Evolutionary conservation across 2,113 vertebrate species (phyloP).

Genomic region (Lates calcarifer): DNA sequence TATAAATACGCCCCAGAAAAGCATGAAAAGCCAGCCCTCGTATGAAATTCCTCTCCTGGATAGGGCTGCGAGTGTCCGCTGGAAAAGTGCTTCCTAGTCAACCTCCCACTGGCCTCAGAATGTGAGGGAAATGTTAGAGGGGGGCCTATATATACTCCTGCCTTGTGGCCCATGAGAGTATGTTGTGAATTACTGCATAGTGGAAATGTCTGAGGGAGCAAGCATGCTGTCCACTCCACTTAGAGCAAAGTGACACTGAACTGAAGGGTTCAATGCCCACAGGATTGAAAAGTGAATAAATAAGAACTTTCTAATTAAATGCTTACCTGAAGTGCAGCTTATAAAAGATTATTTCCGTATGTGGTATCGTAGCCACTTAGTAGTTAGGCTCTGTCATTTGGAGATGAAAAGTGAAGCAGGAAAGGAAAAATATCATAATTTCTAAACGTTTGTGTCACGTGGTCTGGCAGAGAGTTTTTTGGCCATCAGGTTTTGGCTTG

Average conservation of each 20-base stretch:
- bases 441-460: slow-evolving; percentile 2
- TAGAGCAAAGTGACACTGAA: slow-evolving; percentile 35
- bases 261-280: not conserved
- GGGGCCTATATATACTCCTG: slow-evolving; percentile 69
- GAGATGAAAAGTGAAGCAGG: slow-evolving; percentile 5
- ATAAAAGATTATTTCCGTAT: not conserved
- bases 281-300: slow-evolving; percentile 31
- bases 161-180: slow-evolving; percentile 55
- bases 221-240: slow-evolving; percentile 51
- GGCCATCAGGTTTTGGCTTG: not conserved
- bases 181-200: slow-evolving; percentile 75
- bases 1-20: slow-evolving; percentile 75
- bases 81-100: slow-evolving; percentile 44
- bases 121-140: slow-evolving; percentile 66
- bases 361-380: slow-evolving; percentile 2
- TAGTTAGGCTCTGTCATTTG: not conserved
- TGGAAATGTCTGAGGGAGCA: slow-evolving; percentile 67
- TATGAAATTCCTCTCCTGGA: slow-evolving; percentile 66
- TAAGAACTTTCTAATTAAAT: slow-evolving; percentile 22
- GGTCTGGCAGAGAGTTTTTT: slow-evolving; percentile 12
- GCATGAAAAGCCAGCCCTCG: slow-evolving; percentile 59
- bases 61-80: slow-evolving; percentile 48
- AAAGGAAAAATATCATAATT: slow-evolving; percentile 3
- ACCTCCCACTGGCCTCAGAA: slow-evolving; percentile 45
- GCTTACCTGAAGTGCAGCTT: slow-evolving; percentile 4